A percentile compares a stretch with the other conserved stretches of the same genome.
phyloP scores from a whole-genome alignment of 2,113 vertebrate species.

The Grus americana region DNA sequence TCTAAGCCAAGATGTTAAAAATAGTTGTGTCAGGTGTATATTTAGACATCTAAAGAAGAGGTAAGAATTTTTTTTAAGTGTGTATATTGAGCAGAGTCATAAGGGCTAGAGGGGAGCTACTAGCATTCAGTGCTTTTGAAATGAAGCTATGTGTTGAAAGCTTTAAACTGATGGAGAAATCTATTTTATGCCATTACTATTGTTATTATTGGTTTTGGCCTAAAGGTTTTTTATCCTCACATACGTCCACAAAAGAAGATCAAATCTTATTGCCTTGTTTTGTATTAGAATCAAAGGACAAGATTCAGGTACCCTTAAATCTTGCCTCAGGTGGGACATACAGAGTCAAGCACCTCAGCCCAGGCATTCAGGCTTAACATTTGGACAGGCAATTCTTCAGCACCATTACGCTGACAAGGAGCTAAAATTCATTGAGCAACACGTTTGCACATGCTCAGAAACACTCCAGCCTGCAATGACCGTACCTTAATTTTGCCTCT shows the following conservation, averaged over 20 bases:
- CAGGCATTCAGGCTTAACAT: not conserved
- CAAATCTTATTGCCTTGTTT: not conserved
- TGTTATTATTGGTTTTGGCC: not conserved
- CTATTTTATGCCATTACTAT: not conserved
- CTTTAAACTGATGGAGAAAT: not conserved
- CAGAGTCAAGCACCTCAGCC: not conserved
- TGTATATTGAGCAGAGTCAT: not conserved
- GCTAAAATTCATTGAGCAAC: not conserved
- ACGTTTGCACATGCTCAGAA: not conserved
- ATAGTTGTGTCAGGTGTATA: not conserved
- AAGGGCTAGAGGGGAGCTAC: not conserved
- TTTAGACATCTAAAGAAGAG: not conserved
- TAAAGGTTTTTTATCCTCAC: not conserved
- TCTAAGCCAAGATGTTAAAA: not conserved
- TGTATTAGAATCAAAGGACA: not conserved
- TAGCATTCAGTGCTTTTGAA: not conserved
- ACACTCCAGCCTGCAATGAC: not conserved
- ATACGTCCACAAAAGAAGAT: not conserved
- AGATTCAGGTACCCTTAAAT: not conserved
- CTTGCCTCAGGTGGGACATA: not conserved
- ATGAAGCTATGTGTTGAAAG: not conserved
- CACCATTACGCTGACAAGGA: not conserved
- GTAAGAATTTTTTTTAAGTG: not conserved
- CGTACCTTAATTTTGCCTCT: not conserved
- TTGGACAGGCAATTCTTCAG: not conserved